Conservation (phyloP, 2,888 invertebrate species). For the Prostheceraeus crozeri region DNA sequence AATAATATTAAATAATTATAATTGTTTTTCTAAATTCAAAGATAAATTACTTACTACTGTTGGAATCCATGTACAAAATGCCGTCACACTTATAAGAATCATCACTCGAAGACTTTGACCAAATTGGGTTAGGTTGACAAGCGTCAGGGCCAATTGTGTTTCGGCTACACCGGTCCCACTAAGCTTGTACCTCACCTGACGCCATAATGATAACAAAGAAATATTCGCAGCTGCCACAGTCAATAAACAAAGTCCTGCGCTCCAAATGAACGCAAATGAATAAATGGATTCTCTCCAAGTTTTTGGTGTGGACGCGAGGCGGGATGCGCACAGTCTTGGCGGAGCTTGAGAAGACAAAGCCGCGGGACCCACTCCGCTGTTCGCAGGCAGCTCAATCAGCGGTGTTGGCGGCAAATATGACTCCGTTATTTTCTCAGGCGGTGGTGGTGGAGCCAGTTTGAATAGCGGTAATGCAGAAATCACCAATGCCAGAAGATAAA, state of each 20-base stretch:
- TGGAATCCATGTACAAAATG: conserved; percentile 30
- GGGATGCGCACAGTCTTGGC: conserved; percentile 24
- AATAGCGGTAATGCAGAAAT: not conserved
- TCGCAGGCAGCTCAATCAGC: too few species aligned
- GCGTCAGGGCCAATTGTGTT: not conserved
- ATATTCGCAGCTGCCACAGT: conserved; percentile 15
- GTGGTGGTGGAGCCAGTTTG: not conserved
- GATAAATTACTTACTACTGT: conserved; percentile 22
- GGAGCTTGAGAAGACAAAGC: not conserved
- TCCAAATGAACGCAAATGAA: conserved; percentile 15
- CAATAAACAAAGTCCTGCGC: conserved; percentile 24
- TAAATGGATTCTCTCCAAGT: conserved; percentile 16
- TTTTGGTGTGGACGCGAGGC: conserved; percentile 16
- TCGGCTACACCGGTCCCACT: conserved; percentile 8
- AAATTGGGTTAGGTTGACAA: not conserved
- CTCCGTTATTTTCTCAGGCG: too few species aligned
- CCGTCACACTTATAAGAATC: conserved; percentile 18
- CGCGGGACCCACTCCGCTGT: too few species aligned
- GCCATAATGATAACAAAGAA: conserved; percentile 21
- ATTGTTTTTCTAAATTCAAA: not conserved
- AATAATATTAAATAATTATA: not conserved
- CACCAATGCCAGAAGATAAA: not conserved
- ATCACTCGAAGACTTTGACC: conserved; percentile 20
- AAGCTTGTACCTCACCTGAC: conserved; percentile 5
- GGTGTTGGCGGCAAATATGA: too few species aligned